These are phyloP conservation scores for Atractosteus spatula DNA, from an alignment of 2,113 vertebrate species.

Conservation along the genomic window DNA sequence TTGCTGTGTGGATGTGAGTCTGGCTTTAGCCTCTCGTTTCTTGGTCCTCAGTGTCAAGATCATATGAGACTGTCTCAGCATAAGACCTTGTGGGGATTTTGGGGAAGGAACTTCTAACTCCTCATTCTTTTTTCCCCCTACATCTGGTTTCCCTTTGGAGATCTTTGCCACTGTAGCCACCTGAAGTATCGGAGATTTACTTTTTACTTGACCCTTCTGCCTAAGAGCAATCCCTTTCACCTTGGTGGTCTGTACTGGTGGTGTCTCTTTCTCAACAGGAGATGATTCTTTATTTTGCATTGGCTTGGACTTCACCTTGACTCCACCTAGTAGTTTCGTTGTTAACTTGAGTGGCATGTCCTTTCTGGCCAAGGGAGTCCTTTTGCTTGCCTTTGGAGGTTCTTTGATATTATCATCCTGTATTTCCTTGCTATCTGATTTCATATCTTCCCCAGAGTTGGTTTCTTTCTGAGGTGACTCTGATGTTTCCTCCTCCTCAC, in stretches of 20 bases:
- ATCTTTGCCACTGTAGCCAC: constrained; percentile 31
- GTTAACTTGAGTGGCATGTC: constrained; percentile 16
- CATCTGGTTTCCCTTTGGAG: constrained; percentile 24
- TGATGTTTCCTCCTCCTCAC: background rate
- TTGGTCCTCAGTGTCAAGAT: constrained; percentile 55
- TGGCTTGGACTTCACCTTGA: constrained; percentile 12
- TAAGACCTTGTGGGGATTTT: constrained; percentile 37
- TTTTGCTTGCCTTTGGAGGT: constrained; percentile 11
- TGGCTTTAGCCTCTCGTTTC: constrained; percentile 46
- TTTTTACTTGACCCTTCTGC: constrained; percentile 34
- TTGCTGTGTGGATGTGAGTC: background rate
- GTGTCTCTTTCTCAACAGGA: background rate
- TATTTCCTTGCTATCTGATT: background rate
- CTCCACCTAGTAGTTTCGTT: background rate
- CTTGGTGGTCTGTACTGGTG: background rate
- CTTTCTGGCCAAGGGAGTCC: constrained; percentile 17
- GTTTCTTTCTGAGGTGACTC: background rate
- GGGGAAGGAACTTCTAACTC: constrained; percentile 21
- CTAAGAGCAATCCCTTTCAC: constrained; percentile 25
- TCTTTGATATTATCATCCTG: constrained; percentile 16
- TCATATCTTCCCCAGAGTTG: no score
- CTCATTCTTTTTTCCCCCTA: constrained; percentile 31
- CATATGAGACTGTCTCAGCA: constrained; percentile 48
- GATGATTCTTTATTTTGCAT: background rate
- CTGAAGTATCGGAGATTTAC: constrained; percentile 35